Evolutionary conservation across 2,888 invertebrate genomes (phyloP).

Genomic region (Ophonus ardosiacus): DNA sequence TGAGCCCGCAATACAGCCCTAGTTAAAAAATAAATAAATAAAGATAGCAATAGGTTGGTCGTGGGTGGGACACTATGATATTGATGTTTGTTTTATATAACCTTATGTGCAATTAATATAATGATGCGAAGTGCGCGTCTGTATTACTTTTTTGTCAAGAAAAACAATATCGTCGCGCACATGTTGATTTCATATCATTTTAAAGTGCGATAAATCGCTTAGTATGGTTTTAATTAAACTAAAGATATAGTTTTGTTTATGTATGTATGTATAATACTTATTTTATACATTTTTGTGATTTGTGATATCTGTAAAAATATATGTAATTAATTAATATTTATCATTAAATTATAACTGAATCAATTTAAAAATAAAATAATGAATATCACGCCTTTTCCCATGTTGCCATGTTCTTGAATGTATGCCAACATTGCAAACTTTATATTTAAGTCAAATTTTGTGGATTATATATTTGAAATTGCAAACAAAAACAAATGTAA

Average conservation of each 20-base stretch:
- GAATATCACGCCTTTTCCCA: background rate
- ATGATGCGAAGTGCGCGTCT: background rate
- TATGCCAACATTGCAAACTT: background rate
- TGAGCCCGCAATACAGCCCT: too few relatives aligned
- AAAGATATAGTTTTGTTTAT: background rate
- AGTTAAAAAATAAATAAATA: too few relatives aligned
- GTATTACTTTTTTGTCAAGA: background rate
- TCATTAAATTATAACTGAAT: background rate
- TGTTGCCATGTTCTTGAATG: background rate
- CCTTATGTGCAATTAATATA: background rate
- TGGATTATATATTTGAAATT: background rate
- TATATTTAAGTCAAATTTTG: background rate
- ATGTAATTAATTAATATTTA: background rate
- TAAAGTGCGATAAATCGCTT: background rate
- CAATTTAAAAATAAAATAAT: background rate
- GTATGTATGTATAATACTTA: background rate
- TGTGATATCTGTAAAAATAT: background rate
- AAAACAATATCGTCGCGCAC: background rate
- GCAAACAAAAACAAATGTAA: background rate
- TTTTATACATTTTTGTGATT: background rate
- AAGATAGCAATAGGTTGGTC: too few relatives aligned
- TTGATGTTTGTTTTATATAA: background rate
- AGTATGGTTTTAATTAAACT: background rate
- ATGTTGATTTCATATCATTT: background rate
- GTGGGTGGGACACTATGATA: background rate